These are phyloP conservation scores for Leptopilina myrica DNA, from an alignment of 2,888 invertebrate genomes.

Conservation along the genomic window DNA sequence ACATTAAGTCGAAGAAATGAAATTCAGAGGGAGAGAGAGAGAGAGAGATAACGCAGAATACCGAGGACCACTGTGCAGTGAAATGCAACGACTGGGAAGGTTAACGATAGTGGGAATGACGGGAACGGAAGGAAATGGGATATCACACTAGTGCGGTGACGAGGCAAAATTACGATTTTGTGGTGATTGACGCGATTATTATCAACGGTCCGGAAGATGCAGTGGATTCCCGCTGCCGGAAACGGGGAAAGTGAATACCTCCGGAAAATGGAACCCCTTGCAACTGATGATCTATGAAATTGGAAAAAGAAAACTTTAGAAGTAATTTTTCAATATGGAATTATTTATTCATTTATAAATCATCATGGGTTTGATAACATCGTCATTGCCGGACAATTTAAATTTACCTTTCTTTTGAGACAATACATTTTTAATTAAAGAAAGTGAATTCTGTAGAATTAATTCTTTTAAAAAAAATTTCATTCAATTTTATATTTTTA, in stretches of 20 bases:
- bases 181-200: slow-evolving; percentile 54
- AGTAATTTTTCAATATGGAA: neutral
- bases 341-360: no score
- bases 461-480: no score
- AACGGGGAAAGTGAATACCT: slow-evolving; percentile 58
- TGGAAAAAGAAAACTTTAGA: neutral
- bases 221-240: slow-evolving; percentile 48
- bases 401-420: no score
- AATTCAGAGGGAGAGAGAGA: slow-evolving; percentile 45
- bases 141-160: slow-evolving; percentile 50
- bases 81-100: slow-evolving; percentile 41
- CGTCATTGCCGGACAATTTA: no score
- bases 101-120: slow-evolving; percentile 26
- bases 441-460: no score
- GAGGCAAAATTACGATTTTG: slow-evolving; percentile 54
- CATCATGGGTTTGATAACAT: no score
- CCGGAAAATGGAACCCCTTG: slow-evolving; percentile 59
- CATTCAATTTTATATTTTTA: no score
- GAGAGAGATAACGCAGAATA: slow-evolving; percentile 37
- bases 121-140: slow-evolving; percentile 22
- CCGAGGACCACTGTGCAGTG: slow-evolving; percentile 2
- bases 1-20: slow-evolving; percentile 45
- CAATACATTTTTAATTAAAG: no score
- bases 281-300: slow-evolving; percentile 42
- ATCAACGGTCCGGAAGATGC: slow-evolving; percentile 46